These are phyloP conservation scores for Lycocerus yunnanus DNA, from an alignment of 2,888 invertebrate species.

Conservation along the genomic window DNA sequence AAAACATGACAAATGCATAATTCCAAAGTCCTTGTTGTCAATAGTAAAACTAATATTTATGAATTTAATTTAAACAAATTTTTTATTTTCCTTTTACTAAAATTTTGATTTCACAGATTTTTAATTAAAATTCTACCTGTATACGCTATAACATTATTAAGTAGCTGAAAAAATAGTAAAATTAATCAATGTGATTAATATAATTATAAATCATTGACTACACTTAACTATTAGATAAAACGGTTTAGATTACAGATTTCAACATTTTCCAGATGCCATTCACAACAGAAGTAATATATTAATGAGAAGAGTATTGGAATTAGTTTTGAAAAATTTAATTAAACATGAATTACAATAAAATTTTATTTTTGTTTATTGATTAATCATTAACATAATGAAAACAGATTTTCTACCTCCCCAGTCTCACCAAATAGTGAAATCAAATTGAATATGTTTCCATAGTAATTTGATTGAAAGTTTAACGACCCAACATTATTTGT, in stretches of 20 bases:
- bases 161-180: too few species aligned
- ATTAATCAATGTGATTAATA: not conserved
- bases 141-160: too few species aligned
- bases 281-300: not conserved
- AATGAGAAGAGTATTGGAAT: not conserved
- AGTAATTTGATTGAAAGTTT: too few species aligned
- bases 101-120: not conserved
- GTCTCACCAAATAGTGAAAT: not conserved
- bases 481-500: too few species aligned
- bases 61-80: not conserved
- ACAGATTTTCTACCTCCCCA: not conserved
- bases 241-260: not conserved
- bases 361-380: not conserved
- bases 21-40: not conserved
- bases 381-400: not conserved
- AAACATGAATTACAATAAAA: not conserved
- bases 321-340: not conserved
- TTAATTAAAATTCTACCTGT: not conserved
- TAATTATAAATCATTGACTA: not conserved
- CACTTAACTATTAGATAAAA: not conserved
- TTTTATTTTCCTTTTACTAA: not conserved
- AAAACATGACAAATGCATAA: not conserved
- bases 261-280: not conserved
- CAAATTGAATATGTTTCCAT: too few species aligned
- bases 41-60: not conserved